Percentiles rank a stretch among this genome's conserved stretches.
These are phyloP conservation scores for Urocitellus parryii DNA, from an alignment of 2,113 vertebrate genomes.

Conservation along the genomic window DNA sequence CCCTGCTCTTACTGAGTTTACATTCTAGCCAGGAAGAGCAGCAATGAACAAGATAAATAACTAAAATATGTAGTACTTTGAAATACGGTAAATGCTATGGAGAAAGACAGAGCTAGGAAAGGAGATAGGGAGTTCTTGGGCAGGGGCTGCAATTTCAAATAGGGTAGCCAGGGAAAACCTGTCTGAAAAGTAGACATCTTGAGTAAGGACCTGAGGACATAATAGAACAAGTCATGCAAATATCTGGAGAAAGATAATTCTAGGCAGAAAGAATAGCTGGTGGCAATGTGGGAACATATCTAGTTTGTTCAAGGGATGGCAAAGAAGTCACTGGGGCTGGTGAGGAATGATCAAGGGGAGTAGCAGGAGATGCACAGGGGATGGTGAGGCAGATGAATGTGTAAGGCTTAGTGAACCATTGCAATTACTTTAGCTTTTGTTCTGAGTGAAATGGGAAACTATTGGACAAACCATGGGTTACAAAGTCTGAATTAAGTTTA, in stretches of 20 bases:
- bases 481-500: conserved; percentile 27
- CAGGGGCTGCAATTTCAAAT: conserved; percentile 24
- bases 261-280: neutral
- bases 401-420: neutral
- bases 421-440: conserved; percentile 45
- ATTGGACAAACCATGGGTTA: neutral
- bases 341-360: neutral
- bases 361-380: neutral
- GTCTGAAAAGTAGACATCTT: conserved; percentile 38
- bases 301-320: neutral
- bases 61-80: conserved; percentile 1
- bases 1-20: neutral
- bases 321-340: neutral
- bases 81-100: conserved; percentile 7
- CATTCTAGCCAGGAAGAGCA: neutral
- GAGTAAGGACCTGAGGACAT: conserved; percentile 40
- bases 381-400: neutral
- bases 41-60: conserved; percentile 30
- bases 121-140: neutral
- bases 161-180: neutral
- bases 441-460: neutral
- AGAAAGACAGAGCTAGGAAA: conserved; percentile 39
- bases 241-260: conserved; percentile 19
- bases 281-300: neutral
- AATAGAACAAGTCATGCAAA: neutral